Percentiles rank a stretch among this genome's conserved stretches.
Conservation (phyloP, 2,113 vertebrate genomes). For the Nycticryphes semicollaris region DNA sequence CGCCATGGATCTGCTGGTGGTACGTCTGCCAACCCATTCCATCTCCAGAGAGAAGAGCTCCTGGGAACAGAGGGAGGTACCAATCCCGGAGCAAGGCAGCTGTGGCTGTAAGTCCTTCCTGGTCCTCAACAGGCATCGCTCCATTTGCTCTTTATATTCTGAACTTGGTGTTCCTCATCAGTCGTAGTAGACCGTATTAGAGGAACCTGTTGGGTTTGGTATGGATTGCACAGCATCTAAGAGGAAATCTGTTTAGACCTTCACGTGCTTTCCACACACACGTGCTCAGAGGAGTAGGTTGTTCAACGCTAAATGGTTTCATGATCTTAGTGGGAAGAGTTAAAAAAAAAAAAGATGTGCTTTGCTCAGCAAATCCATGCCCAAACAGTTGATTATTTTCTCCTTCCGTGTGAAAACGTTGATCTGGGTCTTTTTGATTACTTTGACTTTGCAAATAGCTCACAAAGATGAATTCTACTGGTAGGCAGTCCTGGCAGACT, state of each 20-base stretch:
- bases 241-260: background rate
- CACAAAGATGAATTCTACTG: background rate
- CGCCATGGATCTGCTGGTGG: background rate
- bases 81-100: background rate
- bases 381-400: background rate
- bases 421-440: background rate
- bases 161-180: rapidly evolving
- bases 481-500: background rate
- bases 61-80: background rate
- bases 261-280: background rate
- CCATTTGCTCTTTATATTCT: background rate
- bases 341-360: slow-evolving; percentile 13
- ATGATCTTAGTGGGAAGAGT: background rate
- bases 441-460: background rate
- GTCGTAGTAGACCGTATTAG: background rate
- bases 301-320: background rate
- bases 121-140: rapidly evolving
- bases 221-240: background rate
- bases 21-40: background rate
- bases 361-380: slow-evolving; percentile 31
- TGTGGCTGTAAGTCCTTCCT: too few species aligned
- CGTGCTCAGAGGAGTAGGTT: background rate
- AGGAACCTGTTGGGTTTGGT: background rate
- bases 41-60: background rate
- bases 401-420: slow-evolving; percentile 16